phyloP scores from a whole-genome alignment of 1,140 invertebrate species.

The Hirudo medicinalis region DNA sequence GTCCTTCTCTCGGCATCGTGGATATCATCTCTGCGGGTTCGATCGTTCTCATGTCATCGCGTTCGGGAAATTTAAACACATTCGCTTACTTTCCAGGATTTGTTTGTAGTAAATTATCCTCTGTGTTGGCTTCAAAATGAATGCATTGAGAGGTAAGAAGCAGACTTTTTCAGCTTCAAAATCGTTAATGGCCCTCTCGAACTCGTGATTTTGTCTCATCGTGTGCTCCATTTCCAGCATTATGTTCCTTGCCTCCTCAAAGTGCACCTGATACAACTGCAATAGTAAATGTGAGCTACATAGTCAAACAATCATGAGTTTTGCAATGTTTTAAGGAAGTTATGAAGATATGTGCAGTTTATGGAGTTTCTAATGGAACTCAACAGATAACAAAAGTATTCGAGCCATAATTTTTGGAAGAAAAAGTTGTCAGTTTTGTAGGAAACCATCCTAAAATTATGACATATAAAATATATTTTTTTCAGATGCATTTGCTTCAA shows the following conservation, averaged over 20 bases:
- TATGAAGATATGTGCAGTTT: too few relatives aligned
- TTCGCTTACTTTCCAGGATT: slow-evolving; percentile 62
- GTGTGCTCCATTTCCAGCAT: slow-evolving; percentile 60
- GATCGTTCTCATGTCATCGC: too few relatives aligned
- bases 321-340: too few relatives aligned
- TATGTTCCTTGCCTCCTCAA: slow-evolving; percentile 60
- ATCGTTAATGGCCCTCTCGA: slow-evolving; percentile 65
- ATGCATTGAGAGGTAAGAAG: slow-evolving; percentile 63
- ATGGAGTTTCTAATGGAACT: too few relatives aligned
- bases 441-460: too few relatives aligned
- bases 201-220: slow-evolving; percentile 55
- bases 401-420: too few relatives aligned
- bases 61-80: neutral
- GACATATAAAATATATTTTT: too few relatives aligned
- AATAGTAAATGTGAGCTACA: slow-evolving; percentile 35
- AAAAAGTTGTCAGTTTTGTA: too few relatives aligned
- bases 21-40: slow-evolving; percentile 1
- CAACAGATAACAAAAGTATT: too few relatives aligned
- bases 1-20: neutral
- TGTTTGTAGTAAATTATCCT: slow-evolving; percentile 70
- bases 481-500: too few relatives aligned
- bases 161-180: slow-evolving; percentile 69
- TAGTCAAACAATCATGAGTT: neutral
- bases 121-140: slow-evolving; percentile 77
- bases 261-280: slow-evolving; percentile 64